phyloP scores from a whole-genome alignment of 2,797 vertebrate species.

The Oreonectes daqikongensis region DNA sequence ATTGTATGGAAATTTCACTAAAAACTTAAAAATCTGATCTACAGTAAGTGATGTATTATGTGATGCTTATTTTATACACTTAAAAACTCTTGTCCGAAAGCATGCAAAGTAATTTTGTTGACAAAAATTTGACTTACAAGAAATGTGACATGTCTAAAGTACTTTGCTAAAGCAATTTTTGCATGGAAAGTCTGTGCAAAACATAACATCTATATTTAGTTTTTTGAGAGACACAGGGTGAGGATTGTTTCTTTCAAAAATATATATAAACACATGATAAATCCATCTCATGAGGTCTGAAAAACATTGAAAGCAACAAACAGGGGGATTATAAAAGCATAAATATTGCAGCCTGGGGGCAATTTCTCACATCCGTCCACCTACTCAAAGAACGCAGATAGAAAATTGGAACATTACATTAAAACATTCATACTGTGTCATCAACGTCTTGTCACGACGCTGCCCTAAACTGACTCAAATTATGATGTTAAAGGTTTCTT shows the following conservation, averaged over 20 bases:
- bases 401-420: constrained; percentile 5
- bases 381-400: constrained; percentile 12
- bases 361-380: constrained; percentile 33
- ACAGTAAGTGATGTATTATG: background rate
- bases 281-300: constrained; percentile 13
- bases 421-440: background rate
- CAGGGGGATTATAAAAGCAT: constrained; percentile 21
- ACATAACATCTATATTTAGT: constrained; percentile 13
- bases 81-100: too few species aligned
- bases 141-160: background rate
- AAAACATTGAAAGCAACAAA: constrained; percentile 19
- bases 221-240: constrained; percentile 10
- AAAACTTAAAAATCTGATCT: background rate
- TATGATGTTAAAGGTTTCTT: background rate
- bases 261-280: constrained; percentile 2
- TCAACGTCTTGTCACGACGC: background rate
- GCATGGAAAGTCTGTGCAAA: constrained; percentile 19
- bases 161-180: constrained; percentile 1
- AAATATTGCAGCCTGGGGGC: constrained; percentile 15
- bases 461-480: constrained; percentile 22
- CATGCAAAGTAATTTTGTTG: too few species aligned
- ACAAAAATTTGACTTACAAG: too few species aligned
- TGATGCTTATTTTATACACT: too few species aligned
- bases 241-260: background rate
- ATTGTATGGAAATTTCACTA: background rate